A percentile compares a stretch with the other conserved stretches of the same genome.
Evolutionary conservation across 1,140 invertebrate species (phyloP).

Genomic region (Lordiphosa collinella): DNA sequence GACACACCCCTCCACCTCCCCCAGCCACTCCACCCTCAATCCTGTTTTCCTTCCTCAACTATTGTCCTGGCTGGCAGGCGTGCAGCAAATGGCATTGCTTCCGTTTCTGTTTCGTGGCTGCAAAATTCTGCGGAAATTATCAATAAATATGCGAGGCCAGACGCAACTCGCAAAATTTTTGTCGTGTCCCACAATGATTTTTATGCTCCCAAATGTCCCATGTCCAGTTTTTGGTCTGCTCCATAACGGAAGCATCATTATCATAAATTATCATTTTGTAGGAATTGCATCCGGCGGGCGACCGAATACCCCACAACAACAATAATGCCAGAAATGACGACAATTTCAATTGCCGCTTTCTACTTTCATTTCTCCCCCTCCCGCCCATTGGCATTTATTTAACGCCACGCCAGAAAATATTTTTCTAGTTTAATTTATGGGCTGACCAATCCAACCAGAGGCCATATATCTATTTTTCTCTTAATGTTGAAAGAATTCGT

Average conservation of each 20-base stretch:
- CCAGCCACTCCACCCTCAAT: not conserved
- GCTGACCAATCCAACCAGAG: constrained; percentile 5
- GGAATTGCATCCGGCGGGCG: constrained; percentile 73
- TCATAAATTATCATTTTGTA: constrained; percentile 80
- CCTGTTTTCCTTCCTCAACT: constrained; percentile 23
- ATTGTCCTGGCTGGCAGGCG: constrained; percentile 65
- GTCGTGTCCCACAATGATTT: constrained; percentile 39
- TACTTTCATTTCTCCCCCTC: not conserved
- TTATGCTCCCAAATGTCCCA: constrained; percentile 38
- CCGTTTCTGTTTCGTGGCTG: constrained; percentile 68
- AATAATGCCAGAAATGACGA: constrained; percentile 46
- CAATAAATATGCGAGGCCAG: constrained; percentile 77
- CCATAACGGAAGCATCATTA: constrained; percentile 78
- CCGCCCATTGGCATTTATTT: constrained; percentile 2
- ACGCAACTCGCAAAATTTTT: constrained; percentile 58
- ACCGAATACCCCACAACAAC: constrained; percentile 48
- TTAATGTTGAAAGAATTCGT: not conserved
- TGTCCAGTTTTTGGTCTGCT: constrained; percentile 38
- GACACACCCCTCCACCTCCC: constrained; percentile 22
- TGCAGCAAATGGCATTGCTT: constrained; percentile 77
- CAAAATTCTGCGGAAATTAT: constrained; percentile 74
- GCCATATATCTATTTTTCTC: not conserved
- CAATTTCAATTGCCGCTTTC: constrained; percentile 63
- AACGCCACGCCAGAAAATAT: not conserved
- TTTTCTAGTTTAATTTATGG: constrained; percentile 9